A percentile compares a stretch with the other conserved stretches of the same genome.
phyloP scores from a whole-genome alignment of 2,113 vertebrate genomes.

The rabbit (Oryctolagus cuniculus) region mOryCun1.1 NC_091449.1:60722001-60722500 shows the following conservation, averaged over 20 bases:
- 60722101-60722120: neutral
- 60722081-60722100: neutral
- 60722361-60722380: neutral
- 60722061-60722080: neutral
- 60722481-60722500: neutral
- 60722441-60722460: neutral
- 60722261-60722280: neutral
- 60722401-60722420: neutral
- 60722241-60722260: neutral
- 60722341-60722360: neutral
- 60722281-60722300: neutral
- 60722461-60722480: neutral
- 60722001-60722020: neutral
- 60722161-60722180: neutral
- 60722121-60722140: neutral
- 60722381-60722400: neutral
- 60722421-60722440: neutral
- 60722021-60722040: neutral
- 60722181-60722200: neutral
- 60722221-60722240: neutral
- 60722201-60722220: neutral
- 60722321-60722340: neutral
- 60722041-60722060: neutral
- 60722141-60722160: accelerated
- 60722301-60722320: neutral